A percentile compares a stretch with the other conserved stretches of the same genome.
Conservation (phyloP, 1,140 invertebrate genomes). For the Magallana ariakensis region DNA sequence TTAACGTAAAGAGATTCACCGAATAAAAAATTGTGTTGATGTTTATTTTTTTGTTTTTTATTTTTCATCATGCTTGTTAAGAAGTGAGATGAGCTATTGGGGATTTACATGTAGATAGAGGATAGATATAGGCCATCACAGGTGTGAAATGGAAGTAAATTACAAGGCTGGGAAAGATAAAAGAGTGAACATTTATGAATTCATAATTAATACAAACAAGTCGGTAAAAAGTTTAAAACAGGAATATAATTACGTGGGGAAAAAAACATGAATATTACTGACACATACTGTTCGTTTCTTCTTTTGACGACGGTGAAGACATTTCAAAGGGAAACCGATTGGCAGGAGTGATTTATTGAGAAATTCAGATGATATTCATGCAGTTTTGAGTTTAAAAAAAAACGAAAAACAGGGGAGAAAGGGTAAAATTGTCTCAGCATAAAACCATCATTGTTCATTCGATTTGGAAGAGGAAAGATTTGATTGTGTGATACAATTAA, state of each 20-base stretch:
- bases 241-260: constrained; percentile 22
- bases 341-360: background rate
- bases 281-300: background rate
- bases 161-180: background rate
- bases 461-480: background rate
- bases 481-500: background rate
- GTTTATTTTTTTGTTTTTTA: too few species aligned
- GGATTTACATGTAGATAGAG: too few species aligned
- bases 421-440: background rate
- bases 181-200: constrained; percentile 25
- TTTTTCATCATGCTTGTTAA: too few species aligned
- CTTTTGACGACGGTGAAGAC: background rate
- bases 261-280: background rate
- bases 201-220: constrained; percentile 16
- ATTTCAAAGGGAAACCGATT: background rate
- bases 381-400: background rate
- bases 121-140: too few species aligned
- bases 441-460: too few species aligned
- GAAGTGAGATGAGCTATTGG: too few species aligned
- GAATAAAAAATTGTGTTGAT: too few species aligned
- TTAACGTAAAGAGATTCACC: background rate
- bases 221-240: background rate
- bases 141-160: too few species aligned
- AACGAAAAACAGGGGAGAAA: background rate
- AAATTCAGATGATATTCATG: constrained; percentile 11